A percentile compares a stretch with the other conserved stretches of the same genome.
phyloP scores from a whole-genome alignment of 2,797 vertebrate genomes.

The Chromis chromis region DNA sequence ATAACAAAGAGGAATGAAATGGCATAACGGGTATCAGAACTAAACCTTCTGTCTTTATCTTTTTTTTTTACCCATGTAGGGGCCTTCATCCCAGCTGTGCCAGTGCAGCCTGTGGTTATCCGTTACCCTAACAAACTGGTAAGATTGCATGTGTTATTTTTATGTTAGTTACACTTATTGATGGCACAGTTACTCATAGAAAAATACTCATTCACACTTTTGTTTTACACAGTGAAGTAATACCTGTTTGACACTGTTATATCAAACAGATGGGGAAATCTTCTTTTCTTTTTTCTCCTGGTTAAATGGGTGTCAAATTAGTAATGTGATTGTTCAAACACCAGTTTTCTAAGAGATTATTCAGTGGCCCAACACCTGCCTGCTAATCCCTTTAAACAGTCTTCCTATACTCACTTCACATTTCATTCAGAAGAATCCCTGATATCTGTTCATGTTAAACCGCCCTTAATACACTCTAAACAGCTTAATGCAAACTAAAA shows the following conservation, averaged over 20 bases:
- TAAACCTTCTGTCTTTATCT: background rate
- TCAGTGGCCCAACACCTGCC: no score
- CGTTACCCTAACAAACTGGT: constrained; percentile 96
- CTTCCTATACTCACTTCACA: no score
- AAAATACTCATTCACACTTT: background rate
- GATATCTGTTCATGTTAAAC: no score
- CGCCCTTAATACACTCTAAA: no score
- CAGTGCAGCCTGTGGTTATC: constrained; percentile 95
- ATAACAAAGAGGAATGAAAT: background rate
- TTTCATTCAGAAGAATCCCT: no score
- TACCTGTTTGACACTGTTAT: background rate
- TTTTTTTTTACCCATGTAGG: constrained; percentile 79
- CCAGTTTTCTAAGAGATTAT: no score
- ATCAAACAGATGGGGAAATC: background rate
- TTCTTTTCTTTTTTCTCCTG: no score
- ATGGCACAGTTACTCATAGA: background rate
- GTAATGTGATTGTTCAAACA: no score
- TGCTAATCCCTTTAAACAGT: no score
- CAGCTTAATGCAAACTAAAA: no score
- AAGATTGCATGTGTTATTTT: constrained; percentile 54
- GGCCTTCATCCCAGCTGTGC: constrained; percentile 96
- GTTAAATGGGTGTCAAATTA: no score
- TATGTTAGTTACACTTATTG: background rate
- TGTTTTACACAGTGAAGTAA: background rate
- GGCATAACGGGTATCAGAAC: no score